Percentiles rank a stretch among this genome's conserved stretches.
Evolutionary conservation across 2,888 invertebrate species (phyloP).

Genomic region (Entomobrya multifasciata): DNA sequence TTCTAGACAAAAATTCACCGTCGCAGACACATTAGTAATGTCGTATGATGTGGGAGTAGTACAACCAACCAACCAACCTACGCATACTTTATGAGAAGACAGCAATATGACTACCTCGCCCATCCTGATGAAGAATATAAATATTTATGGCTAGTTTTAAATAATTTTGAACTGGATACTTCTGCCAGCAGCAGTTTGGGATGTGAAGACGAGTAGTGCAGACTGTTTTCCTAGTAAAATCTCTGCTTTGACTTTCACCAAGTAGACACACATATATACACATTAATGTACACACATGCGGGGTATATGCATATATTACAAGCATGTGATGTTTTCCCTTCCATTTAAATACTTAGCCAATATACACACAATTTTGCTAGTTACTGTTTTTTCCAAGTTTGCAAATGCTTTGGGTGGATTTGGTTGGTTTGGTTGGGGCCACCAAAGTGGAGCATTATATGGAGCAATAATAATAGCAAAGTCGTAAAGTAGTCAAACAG

Average conservation of each 20-base stretch:
- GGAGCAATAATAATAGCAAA: constrained; percentile 55
- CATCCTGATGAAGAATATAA: constrained; percentile 61
- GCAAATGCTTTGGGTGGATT: constrained; percentile 19
- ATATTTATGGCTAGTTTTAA: constrained; percentile 70
- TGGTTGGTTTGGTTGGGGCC: background rate
- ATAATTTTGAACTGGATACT: constrained; percentile 60
- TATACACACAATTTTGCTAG: constrained; percentile 5
- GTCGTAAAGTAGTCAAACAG: constrained; percentile 74
- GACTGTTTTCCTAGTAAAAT: background rate
- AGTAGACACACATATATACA: background rate
- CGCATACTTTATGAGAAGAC: background rate
- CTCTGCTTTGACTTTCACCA: background rate
- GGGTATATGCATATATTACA: background rate
- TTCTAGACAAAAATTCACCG: too few species aligned
- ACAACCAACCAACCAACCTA: background rate
- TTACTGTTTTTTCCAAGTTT: constrained; percentile 13
- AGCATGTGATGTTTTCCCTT: background rate
- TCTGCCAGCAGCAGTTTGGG: background rate
- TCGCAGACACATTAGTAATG: too few species aligned
- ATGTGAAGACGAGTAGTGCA: background rate
- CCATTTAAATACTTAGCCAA: background rate
- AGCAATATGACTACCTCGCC: background rate
- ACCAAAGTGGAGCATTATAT: constrained; percentile 37
- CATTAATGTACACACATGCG: background rate
- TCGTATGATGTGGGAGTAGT: background rate